phyloP scores from a whole-genome alignment of 2,797 vertebrate species.

The Alauda arvensis region DNA sequence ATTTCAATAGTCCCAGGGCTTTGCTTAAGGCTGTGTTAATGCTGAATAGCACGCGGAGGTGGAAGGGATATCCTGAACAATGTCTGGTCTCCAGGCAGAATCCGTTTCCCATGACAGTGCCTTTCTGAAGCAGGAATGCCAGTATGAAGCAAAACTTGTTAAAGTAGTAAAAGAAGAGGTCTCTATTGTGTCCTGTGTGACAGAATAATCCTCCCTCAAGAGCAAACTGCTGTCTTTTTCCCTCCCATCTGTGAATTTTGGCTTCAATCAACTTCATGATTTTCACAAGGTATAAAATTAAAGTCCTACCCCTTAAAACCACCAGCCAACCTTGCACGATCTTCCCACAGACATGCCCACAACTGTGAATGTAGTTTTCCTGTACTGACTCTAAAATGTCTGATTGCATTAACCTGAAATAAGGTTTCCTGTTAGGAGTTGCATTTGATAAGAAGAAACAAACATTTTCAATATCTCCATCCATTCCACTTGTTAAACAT shows the following conservation, averaged over 20 bases:
- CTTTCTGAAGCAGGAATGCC: slow-evolving; percentile 66
- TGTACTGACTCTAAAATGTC: neutral
- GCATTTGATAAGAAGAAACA: neutral
- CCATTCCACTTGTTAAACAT: neutral
- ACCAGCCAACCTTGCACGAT: neutral
- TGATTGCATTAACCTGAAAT: neutral
- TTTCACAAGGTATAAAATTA: slow-evolving; percentile 29
- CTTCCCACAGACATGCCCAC: neutral
- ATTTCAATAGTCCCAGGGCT: slow-evolving; percentile 49
- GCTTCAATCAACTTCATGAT: slow-evolving; percentile 31
- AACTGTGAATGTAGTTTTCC: neutral
- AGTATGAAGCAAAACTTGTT: slow-evolving; percentile 75
- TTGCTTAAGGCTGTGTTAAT: slow-evolving; percentile 46
- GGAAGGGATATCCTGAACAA: slow-evolving; percentile 64
- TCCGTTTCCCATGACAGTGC: slow-evolving; percentile 70
- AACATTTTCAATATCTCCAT: neutral
- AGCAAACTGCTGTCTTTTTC: slow-evolving; percentile 60
- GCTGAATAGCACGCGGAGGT: slow-evolving; percentile 41
- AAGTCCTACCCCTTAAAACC: slow-evolving; percentile 4
- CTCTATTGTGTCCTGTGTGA: slow-evolving; percentile 68
- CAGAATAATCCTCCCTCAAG: slow-evolving; percentile 71
- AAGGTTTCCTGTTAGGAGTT: neutral
- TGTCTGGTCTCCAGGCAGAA: slow-evolving; percentile 65
- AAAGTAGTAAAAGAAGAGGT: slow-evolving; percentile 66
- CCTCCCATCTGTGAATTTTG: slow-evolving; percentile 65